Percentiles rank a stretch among this genome's conserved stretches.
These are phyloP conservation scores for Drosophila nannoptera DNA, from an alignment of 1,140 invertebrate genomes.

Conservation along the genomic window DNA sequence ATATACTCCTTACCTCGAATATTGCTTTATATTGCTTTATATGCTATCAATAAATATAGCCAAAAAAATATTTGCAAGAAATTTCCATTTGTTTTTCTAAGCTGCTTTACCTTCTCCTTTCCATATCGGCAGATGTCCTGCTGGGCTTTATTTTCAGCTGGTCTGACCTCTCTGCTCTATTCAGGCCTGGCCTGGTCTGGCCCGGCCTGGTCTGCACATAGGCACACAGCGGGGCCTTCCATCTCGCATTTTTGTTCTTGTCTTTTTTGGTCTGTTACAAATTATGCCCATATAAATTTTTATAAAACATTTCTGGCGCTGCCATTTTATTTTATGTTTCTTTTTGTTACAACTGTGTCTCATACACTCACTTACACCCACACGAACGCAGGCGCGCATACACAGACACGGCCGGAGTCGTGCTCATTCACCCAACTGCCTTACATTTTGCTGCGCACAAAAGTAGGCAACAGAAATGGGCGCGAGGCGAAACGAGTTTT, in stretches of 20 bases:
- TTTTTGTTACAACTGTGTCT: conserved; percentile 73
- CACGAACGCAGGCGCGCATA: conserved; percentile 4
- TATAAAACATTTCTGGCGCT: conserved; percentile 74
- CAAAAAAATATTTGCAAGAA: neutral
- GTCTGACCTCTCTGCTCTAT: neutral
- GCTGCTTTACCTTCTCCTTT: neutral
- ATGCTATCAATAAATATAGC: too few relatives aligned
- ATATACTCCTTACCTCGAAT: too few relatives aligned
- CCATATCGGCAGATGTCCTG: conserved; percentile 11
- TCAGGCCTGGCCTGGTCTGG: neutral
- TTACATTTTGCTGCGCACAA: conserved; percentile 40
- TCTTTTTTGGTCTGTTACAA: conserved; percentile 63
- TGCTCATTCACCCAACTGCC: conserved; percentile 28
- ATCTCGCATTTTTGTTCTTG: conserved; percentile 43
- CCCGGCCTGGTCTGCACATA: neutral
- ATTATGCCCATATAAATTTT: conserved; percentile 78
- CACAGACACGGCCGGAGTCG: conserved; percentile 4
- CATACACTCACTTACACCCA: conserved; percentile 27
- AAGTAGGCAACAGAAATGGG: conserved; percentile 61
- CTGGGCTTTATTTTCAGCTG: conserved; percentile 10
- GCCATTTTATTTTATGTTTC: conserved; percentile 76
- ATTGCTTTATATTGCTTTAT: too few relatives aligned
- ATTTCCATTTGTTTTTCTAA: too few relatives aligned
- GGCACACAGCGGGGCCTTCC: conserved; percentile 19
- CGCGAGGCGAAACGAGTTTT: conserved; percentile 42